Base-by-base conservation (phyloP, 2,797 vertebrate genomes). In the Gymnoscopelus microlampas region DNA sequence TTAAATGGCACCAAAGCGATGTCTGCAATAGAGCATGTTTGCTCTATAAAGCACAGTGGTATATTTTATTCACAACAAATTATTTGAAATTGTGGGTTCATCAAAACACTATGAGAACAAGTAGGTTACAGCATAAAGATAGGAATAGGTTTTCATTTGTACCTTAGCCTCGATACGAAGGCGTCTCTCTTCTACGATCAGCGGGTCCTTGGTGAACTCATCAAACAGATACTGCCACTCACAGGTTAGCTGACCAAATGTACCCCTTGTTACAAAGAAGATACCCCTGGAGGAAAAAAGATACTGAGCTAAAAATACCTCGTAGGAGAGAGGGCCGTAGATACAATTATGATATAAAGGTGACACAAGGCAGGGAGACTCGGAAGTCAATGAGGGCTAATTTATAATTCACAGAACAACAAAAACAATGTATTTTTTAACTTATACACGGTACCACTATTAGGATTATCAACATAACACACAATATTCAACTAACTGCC, bases 191-290 rank as follows among this genome's bases (percentile, higher is more conserved):
- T 96, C 95, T 8, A 99, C 92, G 2, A 99, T 97, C 80, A 95
- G 94, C 0, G 98, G 98, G 0, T 97, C 95, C 93, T 97, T 98
- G 73, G 97, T 99, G 89, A 99, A 99, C 84, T 99, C 98, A 70
- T 98, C 96, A 0, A 97, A 99, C 66, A 91, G 94, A 83, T 98
- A 99, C 61, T 99, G 97, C 97, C 98, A 99, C 71, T 99, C 98
- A 73, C 97, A 99, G 3, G 96, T 99, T 85, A 98, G 89, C 81
- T 99, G 98, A 63, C 97, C 97, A 88, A 99, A 99, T 0, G 97
- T 96, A 76, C 98, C 98, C 86, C 95, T 97, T 59, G 98, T 99
- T 83, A 99, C 97, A 82, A 99, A 99, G 64, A 99, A 94, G 49
- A 99, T 93, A 14, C 97, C 97, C 84, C 98, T 98, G 85, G 24